Base-by-base conservation (phyloP, 2,888 invertebrate species). In the Nineta flava region DNA sequence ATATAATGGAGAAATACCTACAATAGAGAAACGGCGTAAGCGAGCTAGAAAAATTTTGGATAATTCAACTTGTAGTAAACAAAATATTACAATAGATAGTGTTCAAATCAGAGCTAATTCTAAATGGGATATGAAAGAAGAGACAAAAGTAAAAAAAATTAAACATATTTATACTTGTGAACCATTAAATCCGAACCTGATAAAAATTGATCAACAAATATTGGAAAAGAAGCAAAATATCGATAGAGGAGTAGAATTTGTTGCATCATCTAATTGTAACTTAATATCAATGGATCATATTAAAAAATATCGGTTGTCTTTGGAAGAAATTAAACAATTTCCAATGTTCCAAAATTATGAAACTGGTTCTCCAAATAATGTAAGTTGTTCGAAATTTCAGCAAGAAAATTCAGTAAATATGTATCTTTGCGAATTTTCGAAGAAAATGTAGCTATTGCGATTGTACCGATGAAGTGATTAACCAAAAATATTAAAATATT, bases 291-390 rank as follows among this genome's bases (percentile, higher is more conserved):
- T 65, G 40, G 62, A 67, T 49, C 55, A 72, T 16, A 55, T 70
- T 32, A 70, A 70, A 59, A 69, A 70, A 9, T 70, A 71, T 0
- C 71, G 72, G 56, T 67, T 76, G 66, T 60, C 62, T 41, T 50
- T 73, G 19, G 73, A 73, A 57, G 71, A 76, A 56, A 75, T 76
- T 21, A 71, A 61, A 60, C 69, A 68, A 53, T 68, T 75, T 54
- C 71, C 73, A 1, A 65, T 70, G 55, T 77, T 76, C 56, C 64
- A 68, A 55, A 69, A 74, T 55, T 76, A 75, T 60, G 62, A 69
- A 34, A 66, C 69, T 49, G 76, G 76, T 16, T 58, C 60, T 54
- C 74, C 74, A 48, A 71, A 73, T 2, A 74, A 72, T 64, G 74
- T 74, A 52, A 45, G 40, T 50, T n/a, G n/a, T n/a, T n/a, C n/a